Conservation (phyloP, 23 tunicate genomes). For the Diplosoma virens region DNA sequence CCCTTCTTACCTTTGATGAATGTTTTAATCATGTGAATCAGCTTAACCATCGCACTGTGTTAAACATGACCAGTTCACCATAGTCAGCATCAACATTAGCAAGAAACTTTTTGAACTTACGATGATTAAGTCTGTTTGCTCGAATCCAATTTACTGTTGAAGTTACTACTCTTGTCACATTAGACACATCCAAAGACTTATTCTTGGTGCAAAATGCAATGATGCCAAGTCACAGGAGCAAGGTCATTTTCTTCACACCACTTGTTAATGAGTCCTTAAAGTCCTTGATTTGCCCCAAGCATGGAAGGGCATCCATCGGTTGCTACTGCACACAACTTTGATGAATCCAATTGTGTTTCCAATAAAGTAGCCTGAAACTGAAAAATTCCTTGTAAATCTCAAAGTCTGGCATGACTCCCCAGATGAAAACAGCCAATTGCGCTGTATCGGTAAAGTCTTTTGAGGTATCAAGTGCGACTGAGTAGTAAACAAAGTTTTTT, state of each 20-base stretch:
- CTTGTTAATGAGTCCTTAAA: slow-evolving; percentile 56
- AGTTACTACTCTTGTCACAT: slow-evolving; percentile 46
- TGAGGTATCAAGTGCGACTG: slow-evolving; percentile 49
- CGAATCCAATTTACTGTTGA: slow-evolving; percentile 61
- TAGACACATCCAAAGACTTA: slow-evolving; percentile 42
- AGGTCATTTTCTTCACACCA: slow-evolving; percentile 52
- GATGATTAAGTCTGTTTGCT: slow-evolving; percentile 45
- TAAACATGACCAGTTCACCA: slow-evolving; percentile 54
- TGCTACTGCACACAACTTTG: slow-evolving; percentile 51
- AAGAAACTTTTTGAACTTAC: slow-evolving; percentile 34
- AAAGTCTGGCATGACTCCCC: slow-evolving; percentile 53
- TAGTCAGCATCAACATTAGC: slow-evolving; percentile 58
- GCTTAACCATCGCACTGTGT: slow-evolving; percentile 61
- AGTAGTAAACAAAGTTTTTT: slow-evolving; percentile 30
- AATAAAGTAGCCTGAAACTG: slow-evolving; percentile 43
- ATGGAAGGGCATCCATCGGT: slow-evolving; percentile 53
- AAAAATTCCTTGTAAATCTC: slow-evolving; percentile 48
- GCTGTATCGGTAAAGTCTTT: slow-evolving; percentile 46
- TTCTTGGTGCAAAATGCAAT: slow-evolving; percentile 58
- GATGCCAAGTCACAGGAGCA: slow-evolving; percentile 64
- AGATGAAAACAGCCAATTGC: slow-evolving; percentile 40
- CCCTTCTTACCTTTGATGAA: slow-evolving; percentile 42
- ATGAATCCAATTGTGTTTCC: slow-evolving; percentile 36
- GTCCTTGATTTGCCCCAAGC: slow-evolving; percentile 58
- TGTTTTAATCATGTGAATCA: slow-evolving; percentile 47